phyloP scores from a whole-genome alignment of 2,113 vertebrate genomes.

The Empidonax traillii region DNA sequence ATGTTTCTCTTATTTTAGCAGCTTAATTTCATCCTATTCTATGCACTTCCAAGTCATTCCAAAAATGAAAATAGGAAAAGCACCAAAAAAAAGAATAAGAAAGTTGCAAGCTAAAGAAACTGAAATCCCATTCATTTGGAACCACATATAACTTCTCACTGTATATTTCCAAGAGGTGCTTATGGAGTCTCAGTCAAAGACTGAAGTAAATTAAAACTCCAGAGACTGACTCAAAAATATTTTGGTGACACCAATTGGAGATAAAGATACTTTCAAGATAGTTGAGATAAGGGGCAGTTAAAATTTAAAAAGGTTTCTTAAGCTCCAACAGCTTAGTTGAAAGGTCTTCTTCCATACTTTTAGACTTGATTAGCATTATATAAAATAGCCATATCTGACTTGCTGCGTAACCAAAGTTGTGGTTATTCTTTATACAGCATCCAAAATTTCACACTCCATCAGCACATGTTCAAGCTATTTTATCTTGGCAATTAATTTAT shows the following conservation, averaged over 20 bases:
- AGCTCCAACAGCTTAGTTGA: slow-evolving; percentile 75
- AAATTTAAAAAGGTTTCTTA: slow-evolving; percentile 71
- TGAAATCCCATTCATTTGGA: slow-evolving; percentile 15
- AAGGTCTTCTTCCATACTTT: slow-evolving; percentile 79
- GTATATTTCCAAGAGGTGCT: neutral
- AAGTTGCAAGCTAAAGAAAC: neutral
- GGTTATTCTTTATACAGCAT: slow-evolving; percentile 81
- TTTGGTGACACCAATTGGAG: slow-evolving; percentile 17
- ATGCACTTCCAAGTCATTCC: neutral
- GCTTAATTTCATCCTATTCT: neutral
- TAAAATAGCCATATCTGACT: slow-evolving; percentile 81
- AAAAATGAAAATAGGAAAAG: slow-evolving; percentile 16
- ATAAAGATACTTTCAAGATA: slow-evolving; percentile 58
- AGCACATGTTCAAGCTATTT: slow-evolving; percentile 94
- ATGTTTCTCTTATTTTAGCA: neutral
- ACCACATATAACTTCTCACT: neutral
- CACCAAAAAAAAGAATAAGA: neutral
- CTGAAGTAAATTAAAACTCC: neutral
- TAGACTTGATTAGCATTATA: slow-evolving; percentile 81
- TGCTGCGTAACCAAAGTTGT: slow-evolving; percentile 81
- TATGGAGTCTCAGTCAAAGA: neutral
- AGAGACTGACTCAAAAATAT: slow-evolving; percentile 45
- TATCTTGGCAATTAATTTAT: slow-evolving; percentile 99
- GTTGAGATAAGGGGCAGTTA: slow-evolving; percentile 64
- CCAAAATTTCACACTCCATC: slow-evolving; percentile 95